Conservation (phyloP, 2,888 invertebrate genomes). For the Trilocha varians region DNA sequence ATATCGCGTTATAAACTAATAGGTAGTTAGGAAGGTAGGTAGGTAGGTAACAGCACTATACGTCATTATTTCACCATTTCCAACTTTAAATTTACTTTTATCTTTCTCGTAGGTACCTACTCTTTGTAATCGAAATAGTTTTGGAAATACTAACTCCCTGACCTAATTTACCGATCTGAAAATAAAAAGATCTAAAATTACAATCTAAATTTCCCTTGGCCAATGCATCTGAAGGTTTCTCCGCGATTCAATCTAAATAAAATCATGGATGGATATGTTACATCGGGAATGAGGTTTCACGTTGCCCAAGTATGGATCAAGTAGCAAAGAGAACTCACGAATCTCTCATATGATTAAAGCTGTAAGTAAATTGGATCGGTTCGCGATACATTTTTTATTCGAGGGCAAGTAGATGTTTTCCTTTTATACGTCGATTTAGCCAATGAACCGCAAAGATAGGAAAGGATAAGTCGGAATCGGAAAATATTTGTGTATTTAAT, state of each 20-base stretch:
- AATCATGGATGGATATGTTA: background rate
- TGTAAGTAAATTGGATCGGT: slow-evolving; percentile 15
- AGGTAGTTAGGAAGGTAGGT: too few species aligned
- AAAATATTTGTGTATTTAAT: background rate
- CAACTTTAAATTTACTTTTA: too few species aligned
- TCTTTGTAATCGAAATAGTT: too few species aligned
- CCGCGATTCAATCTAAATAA: background rate
- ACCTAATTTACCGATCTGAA: background rate
- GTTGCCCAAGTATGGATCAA: background rate
- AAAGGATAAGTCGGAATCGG: background rate
- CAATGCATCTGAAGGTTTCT: background rate
- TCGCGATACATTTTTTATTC: slow-evolving; percentile 21
- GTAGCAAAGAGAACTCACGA: background rate
- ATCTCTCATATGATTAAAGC: background rate
- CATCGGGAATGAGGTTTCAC: background rate
- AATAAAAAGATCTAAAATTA: background rate
- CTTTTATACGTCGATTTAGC: slow-evolving; percentile 19
- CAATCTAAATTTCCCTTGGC: background rate
- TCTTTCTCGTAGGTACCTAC: too few species aligned
- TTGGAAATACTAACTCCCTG: too few species aligned
- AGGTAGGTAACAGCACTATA: too few species aligned
- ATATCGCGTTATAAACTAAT: too few species aligned
- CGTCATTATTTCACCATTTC: too few species aligned
- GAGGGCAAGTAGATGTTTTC: slow-evolving; percentile 20
- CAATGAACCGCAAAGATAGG: slow-evolving; percentile 13